Evolutionary conservation across 1,140 invertebrate species (phyloP).

Genomic region (Capitella teleta): DNA sequence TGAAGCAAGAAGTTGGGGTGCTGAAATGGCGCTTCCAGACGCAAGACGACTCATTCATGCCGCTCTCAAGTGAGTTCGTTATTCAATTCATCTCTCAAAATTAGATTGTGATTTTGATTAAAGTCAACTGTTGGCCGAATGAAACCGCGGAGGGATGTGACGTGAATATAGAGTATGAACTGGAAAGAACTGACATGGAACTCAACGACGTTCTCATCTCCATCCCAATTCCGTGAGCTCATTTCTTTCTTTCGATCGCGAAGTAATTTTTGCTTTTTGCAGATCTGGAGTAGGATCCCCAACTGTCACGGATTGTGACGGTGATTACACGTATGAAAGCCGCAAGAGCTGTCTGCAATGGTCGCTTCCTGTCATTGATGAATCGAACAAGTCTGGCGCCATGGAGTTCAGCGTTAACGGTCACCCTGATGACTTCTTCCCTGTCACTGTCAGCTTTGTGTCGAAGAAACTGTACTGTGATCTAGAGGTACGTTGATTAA

Average conservation of each 20-base stretch:
- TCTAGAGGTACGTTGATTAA: slow-evolving; percentile 53
- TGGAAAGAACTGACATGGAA: slow-evolving; percentile 73
- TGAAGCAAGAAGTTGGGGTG: slow-evolving; percentile 92
- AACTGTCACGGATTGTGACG: slow-evolving; percentile 84
- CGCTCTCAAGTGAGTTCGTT: slow-evolving; percentile 43
- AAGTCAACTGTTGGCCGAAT: slow-evolving; percentile 98
- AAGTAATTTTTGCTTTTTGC: slow-evolving; percentile 6
- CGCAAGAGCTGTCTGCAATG: slow-evolving; percentile 73
- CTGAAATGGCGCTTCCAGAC: slow-evolving; percentile 88
- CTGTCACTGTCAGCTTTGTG: slow-evolving; percentile 73
- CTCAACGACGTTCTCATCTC: slow-evolving; percentile 81
- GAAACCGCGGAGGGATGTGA: slow-evolving; percentile 87
- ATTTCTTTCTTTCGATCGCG: not conserved
- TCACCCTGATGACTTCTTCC: slow-evolving; percentile 88
- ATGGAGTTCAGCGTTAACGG: slow-evolving; percentile 78
- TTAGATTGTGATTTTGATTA: slow-evolving; percentile 16
- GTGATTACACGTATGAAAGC: slow-evolving; percentile 76
- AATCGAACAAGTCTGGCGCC: slow-evolving; percentile 71
- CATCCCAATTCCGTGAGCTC: slow-evolving; percentile 82
- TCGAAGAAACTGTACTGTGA: slow-evolving; percentile 77
- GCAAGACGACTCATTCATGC: slow-evolving; percentile 67
- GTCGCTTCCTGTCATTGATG: slow-evolving; percentile 80
- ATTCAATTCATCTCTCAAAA: not conserved
- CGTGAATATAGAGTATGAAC: slow-evolving; percentile 96
- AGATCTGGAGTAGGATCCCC: slow-evolving; percentile 52